phyloP scores from a whole-genome alignment of 2,797 vertebrate genomes.

The Sebastolobus alascanus region DNA sequence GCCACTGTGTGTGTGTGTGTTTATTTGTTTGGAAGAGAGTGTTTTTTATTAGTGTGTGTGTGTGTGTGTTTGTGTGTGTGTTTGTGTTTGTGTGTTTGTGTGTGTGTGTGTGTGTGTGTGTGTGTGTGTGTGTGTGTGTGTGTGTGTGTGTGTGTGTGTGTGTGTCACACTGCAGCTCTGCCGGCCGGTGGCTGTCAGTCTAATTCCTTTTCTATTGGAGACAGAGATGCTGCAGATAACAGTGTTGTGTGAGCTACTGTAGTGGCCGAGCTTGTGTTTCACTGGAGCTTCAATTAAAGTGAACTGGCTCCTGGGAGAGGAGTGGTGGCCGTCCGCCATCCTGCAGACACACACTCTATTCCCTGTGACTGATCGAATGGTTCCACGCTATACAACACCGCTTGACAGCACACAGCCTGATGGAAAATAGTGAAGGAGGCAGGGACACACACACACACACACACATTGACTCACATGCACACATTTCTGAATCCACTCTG shows the following conservation, averaged over 20 bases:
- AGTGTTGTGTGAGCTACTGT: conserved; percentile 47
- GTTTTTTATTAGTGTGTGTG: conserved; percentile 8
- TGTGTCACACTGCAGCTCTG: conserved; percentile 33
- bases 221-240: conserved; percentile 64
- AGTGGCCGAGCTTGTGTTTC: conserved; percentile 63
- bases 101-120: conserved; percentile 23
- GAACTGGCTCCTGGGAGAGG: conserved; percentile 60
- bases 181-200: conserved; percentile 54
- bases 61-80: conserved; percentile 22
- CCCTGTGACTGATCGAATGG: conserved; percentile 65
- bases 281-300: conserved; percentile 71
- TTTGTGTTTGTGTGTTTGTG: conserved; percentile 8
- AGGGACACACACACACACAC: conserved; percentile 8
- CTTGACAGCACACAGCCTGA: conserved; percentile 65
- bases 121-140: conserved; percentile 18
- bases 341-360: conserved; percentile 63
- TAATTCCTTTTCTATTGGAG: conserved; percentile 64
- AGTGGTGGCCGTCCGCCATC: conserved; percentile 47
- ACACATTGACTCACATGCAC: neutral
- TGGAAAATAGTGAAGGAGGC: conserved; percentile 46
- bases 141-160: conserved; percentile 23
- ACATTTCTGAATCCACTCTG: conserved; percentile 9
- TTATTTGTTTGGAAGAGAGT: conserved; percentile 26
- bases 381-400: conserved; percentile 44
- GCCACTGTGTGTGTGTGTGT: conserved; percentile 11